A percentile compares a stretch with the other conserved stretches of the same genome.
Conservation (phyloP, 1,140 invertebrate genomes). For the Homarus americanus region DNA sequence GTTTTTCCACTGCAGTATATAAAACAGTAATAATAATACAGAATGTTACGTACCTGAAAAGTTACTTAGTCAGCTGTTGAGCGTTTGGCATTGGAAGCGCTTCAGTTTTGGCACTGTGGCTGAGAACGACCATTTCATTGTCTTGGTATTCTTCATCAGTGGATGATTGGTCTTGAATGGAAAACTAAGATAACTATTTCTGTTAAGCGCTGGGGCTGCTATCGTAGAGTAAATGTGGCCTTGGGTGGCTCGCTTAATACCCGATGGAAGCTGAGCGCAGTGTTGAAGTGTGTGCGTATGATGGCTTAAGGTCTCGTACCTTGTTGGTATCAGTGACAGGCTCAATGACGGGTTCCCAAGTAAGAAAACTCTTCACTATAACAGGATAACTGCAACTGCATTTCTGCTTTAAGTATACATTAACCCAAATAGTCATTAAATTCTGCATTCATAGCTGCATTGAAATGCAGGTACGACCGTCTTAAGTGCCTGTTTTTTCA, state of each 20-base stretch:
- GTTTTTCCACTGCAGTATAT: too few relatives aligned
- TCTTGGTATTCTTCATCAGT: slow-evolving; percentile 82
- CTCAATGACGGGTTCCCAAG: slow-evolving; percentile 90
- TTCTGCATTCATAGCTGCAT: slow-evolving; percentile 81
- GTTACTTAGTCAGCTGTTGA: slow-evolving; percentile 33
- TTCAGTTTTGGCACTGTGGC: slow-evolving; percentile 75
- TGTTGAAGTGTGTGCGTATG: slow-evolving; percentile 77
- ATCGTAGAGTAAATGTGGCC: slow-evolving; percentile 60
- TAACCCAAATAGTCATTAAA: slow-evolving; percentile 84
- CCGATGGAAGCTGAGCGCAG: slow-evolving; percentile 65
- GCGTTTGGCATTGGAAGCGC: slow-evolving; percentile 77
- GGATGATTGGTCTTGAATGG: slow-evolving; percentile 81
- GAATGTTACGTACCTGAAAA: slow-evolving; percentile 49
- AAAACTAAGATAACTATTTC: slow-evolving; percentile 48
- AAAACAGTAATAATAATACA: not conserved
- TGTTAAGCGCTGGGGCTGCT: slow-evolving; percentile 28
- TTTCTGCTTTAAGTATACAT: slow-evolving; percentile 79
- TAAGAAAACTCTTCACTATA: slow-evolving; percentile 86
- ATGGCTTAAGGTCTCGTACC: slow-evolving; percentile 84
- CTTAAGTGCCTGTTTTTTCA: slow-evolving; percentile 82
- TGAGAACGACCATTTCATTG: slow-evolving; percentile 81
- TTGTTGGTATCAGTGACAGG: slow-evolving; percentile 84
- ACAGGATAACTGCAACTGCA: slow-evolving; percentile 85
- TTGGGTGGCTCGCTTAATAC: slow-evolving; percentile 55
- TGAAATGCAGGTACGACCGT: slow-evolving; percentile 79